phyloP scores from a whole-genome alignment of 2,797 vertebrate species.

The Pantherophis vulpinus region DNA sequence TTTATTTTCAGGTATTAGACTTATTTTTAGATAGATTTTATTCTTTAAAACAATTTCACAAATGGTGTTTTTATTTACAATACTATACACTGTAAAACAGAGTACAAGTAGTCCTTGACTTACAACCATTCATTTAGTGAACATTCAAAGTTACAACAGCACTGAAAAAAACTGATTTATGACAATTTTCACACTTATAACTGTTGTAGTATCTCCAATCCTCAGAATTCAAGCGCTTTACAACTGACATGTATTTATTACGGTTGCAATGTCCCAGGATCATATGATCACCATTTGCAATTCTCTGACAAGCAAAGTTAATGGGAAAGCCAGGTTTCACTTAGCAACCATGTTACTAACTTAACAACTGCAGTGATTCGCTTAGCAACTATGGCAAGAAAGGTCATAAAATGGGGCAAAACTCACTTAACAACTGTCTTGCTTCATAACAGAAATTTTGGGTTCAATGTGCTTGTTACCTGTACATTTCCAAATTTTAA shows the following conservation, averaged over 20 bases:
- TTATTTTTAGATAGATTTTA: not conserved
- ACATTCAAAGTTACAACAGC: not conserved
- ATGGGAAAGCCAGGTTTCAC: not conserved
- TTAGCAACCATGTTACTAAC: not conserved
- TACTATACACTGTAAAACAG: not conserved
- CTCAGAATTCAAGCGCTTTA: not conserved
- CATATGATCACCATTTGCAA: not conserved
- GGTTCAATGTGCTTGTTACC: not conserved
- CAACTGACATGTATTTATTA: not conserved
- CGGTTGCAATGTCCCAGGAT: not conserved
- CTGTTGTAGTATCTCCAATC: not conserved
- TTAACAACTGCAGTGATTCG: not conserved
- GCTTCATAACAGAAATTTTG: not conserved
- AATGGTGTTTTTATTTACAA: not conserved
- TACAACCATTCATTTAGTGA: not conserved
- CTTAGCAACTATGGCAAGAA: not conserved
- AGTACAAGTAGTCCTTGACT: not conserved
- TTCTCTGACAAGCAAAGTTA: not conserved
- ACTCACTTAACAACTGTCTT: not conserved
- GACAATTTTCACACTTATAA: not conserved
- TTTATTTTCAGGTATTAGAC: not conserved
- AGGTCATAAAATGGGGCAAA: not conserved
- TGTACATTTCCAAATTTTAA: not conserved
- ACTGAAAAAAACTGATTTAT: not conserved
- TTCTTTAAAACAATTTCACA: not conserved